Conservation (phyloP, 2,797 vertebrate species). For the Lerista edwardsae region DNA sequence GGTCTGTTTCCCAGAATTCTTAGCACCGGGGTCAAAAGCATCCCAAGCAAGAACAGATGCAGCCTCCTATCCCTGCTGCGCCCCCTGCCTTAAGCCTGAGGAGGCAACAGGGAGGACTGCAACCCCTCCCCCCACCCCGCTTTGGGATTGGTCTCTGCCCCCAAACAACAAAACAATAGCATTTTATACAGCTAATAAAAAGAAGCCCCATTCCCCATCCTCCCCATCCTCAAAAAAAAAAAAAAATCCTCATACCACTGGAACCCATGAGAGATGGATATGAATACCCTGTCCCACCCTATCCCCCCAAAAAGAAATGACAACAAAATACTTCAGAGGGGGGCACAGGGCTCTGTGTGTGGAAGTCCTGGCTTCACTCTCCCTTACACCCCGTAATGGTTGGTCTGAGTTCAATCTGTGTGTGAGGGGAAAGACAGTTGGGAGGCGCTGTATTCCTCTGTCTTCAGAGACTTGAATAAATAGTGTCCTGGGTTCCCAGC, state of each 20-base stretch:
- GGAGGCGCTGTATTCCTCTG: not conserved
- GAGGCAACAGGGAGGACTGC: not conserved
- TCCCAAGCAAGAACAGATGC: conserved; percentile 30
- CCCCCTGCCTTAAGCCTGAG: not conserved
- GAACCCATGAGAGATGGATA: conserved; percentile 11
- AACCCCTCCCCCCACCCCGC: not conserved
- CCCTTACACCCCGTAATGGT: not conserved
- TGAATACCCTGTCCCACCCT: not conserved
- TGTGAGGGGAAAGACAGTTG: not conserved
- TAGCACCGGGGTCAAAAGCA: conserved; percentile 56
- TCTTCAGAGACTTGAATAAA: conserved; percentile 31
- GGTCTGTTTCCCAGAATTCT: conserved; percentile 52
- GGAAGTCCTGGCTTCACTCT: conserved; percentile 2
- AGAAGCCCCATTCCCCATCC: not conserved
- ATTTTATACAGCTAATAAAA: conserved; percentile 31
- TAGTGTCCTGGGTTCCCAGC: conserved; percentile 13
- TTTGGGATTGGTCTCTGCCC: conserved; percentile 1
- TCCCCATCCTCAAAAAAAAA: not conserved
- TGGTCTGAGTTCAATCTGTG: conserved; percentile 5
- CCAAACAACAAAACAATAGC: conserved; percentile 19
- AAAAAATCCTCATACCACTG: not conserved
- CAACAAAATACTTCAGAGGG: not conserved
- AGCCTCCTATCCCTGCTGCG: not conserved
- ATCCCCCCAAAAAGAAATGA: no score
- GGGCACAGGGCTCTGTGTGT: not conserved